phyloP scores from a whole-genome alignment of 1,140 invertebrate species.

The Drosophila melanogaster region Release_6_plus_ISO1_MT NT_033777.3:5596001-5596500 shows the following conservation, averaged over 20 bases:
- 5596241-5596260: conserved; percentile 80
- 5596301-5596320: not conserved
- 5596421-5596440: conserved; percentile 67
- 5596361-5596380: conserved; percentile 49
- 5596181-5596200: not conserved
- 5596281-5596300: not conserved
- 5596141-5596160: not conserved
- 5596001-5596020: conserved; percentile 37
- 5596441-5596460: conserved; percentile 48
- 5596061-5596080: conserved; percentile 25
- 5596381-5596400: conserved; percentile 55
- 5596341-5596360: conserved; percentile 2
- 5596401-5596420: conserved; percentile 78
- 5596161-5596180: not conserved
- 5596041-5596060: conserved; percentile 43
- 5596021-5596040: conserved; percentile 33
- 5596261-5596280: conserved; percentile 68
- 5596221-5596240: conserved; percentile 75
- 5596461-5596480: not conserved
- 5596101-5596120: conserved; percentile 84
- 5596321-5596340: conserved; percentile 10
- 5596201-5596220: conserved; percentile 56
- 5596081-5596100: conserved; percentile 71
- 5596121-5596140: conserved; percentile 56
- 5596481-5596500: conserved; percentile 43